Conservation (phyloP, 2,113 vertebrate species). For the Tragelaphus scriptus region DNA sequence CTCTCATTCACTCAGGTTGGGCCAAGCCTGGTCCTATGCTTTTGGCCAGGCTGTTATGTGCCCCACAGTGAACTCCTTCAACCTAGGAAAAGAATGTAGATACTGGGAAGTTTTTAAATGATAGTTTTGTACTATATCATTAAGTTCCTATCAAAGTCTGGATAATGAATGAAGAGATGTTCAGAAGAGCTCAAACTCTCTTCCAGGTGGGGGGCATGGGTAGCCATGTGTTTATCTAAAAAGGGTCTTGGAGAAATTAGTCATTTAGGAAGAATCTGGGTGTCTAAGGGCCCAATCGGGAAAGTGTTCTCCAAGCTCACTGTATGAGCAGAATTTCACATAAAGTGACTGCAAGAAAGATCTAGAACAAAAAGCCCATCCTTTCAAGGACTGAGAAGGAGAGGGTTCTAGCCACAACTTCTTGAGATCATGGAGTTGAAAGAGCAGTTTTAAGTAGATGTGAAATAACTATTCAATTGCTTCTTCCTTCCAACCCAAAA, state of each 20-base stretch:
- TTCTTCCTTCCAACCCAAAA: background rate
- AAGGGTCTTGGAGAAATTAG: background rate
- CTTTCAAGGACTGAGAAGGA: background rate
- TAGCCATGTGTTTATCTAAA: background rate
- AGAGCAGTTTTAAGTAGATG: background rate
- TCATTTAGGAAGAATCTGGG: accelerated
- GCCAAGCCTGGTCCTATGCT: background rate
- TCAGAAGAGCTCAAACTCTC: background rate
- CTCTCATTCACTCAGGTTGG: background rate
- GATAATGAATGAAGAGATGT: background rate
- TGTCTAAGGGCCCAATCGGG: background rate
- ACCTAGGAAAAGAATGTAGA: background rate
- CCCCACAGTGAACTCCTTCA: background rate
- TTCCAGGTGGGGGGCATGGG: background rate
- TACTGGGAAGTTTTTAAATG: background rate
- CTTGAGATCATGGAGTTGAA: background rate
- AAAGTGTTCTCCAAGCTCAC: background rate
- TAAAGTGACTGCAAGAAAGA: background rate
- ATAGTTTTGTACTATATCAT: background rate
- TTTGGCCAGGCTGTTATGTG: background rate
- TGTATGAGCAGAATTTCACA: background rate
- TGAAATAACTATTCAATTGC: background rate
- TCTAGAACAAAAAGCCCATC: background rate
- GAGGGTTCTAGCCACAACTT: background rate
- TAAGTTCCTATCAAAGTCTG: background rate